Conservation (phyloP, 2,888 invertebrate species). For the Scaptomyza tumidula region DNA sequence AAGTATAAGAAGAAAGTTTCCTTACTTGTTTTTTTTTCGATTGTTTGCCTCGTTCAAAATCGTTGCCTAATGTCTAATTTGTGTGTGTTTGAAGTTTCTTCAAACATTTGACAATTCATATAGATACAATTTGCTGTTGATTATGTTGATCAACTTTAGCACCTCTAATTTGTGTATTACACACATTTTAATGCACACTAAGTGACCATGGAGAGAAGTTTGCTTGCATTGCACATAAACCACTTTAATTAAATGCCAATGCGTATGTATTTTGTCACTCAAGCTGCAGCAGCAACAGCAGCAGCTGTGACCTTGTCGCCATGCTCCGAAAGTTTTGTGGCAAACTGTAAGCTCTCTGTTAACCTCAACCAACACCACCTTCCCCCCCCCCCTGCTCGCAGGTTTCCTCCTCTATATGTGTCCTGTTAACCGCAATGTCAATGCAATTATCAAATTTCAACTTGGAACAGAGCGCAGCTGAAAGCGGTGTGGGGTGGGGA, state of each 20-base stretch:
- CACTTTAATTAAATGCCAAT: constrained; percentile 33
- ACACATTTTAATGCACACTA: not conserved
- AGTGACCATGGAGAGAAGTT: constrained; percentile 17
- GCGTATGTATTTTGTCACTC: constrained; percentile 4
- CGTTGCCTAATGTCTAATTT: too few relatives aligned
- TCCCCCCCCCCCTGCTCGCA: not conserved
- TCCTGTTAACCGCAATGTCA: constrained; percentile 39
- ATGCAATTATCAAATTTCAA: constrained; percentile 61
- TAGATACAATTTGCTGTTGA: too few relatives aligned
- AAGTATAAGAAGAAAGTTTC: too few relatives aligned
- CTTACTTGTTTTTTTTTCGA: too few relatives aligned
- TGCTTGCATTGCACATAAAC: constrained; percentile 17
- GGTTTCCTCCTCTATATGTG: not conserved
- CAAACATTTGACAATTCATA: too few relatives aligned
- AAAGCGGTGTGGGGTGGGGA: not conserved
- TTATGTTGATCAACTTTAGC: not conserved
- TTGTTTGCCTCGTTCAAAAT: too few relatives aligned
- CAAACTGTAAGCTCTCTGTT: constrained; percentile 2
- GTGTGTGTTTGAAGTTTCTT: too few relatives aligned
- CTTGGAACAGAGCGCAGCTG: constrained; percentile 26
- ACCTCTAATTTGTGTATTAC: not conserved
- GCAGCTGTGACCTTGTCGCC: constrained; percentile 20
- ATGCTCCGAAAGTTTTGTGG: constrained; percentile 4
- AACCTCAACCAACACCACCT: not conserved
- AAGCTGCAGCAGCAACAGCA: constrained; percentile 5